Evolutionary conservation across 1,140 invertebrate species (phyloP).

Genomic region (Wiebesia pumilae): DNA sequence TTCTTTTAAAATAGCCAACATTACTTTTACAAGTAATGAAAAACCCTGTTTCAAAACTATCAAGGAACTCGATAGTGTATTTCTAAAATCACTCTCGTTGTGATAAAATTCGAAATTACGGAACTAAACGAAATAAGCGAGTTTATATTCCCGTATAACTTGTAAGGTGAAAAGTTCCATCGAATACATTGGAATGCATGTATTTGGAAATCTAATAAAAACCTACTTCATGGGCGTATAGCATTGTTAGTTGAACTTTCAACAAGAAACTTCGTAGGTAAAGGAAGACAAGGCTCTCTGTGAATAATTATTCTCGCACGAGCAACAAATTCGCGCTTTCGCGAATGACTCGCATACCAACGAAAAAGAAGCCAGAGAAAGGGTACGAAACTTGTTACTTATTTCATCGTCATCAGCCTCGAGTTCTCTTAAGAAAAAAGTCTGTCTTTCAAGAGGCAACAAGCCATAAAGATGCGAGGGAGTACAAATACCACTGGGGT

Average conservation of each 20-base stretch:
- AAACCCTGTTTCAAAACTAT: too few species aligned
- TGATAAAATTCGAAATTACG: background rate
- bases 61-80: too few species aligned
- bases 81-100: too few species aligned
- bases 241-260: background rate
- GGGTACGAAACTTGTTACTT: conserved; percentile 2
- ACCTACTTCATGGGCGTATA: background rate
- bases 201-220: background rate
- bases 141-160: background rate
- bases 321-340: conserved; percentile 35
- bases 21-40: background rate
- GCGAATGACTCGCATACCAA: background rate
- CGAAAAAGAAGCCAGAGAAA: background rate
- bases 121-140: background rate
- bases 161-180: background rate
- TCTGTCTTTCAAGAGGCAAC: conserved; percentile 20
- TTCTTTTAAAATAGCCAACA: background rate
- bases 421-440: background rate
- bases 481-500: background rate
- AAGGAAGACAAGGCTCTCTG: background rate
- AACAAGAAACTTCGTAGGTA: background rate
- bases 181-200: background rate
- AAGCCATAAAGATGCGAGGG: conserved; percentile 1
- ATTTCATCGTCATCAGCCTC: background rate
- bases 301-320: conserved; percentile 41